Conservation (phyloP, 2,113 vertebrate species). For the Corythornis cristatus region DNA sequence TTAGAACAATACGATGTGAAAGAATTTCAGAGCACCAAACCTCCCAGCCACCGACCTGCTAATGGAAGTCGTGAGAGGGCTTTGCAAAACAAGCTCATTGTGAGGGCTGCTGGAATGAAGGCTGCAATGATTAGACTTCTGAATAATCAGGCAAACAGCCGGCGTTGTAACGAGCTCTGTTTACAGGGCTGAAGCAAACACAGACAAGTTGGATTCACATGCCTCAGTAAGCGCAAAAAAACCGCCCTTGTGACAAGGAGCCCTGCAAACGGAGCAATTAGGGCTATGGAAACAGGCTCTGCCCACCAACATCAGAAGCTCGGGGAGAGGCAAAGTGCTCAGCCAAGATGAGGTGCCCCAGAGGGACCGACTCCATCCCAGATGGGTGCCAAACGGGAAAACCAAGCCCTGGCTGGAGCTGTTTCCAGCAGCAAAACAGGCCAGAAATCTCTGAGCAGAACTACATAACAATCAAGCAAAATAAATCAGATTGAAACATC, state of each 20-base stretch:
- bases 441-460: background rate
- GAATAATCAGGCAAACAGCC: constrained; percentile 45
- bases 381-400: background rate
- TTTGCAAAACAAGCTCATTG: constrained; percentile 31
- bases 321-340: background rate
- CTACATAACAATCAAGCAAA: background rate
- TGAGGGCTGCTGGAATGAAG: background rate
- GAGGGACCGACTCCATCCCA: background rate
- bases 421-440: background rate
- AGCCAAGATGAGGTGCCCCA: background rate
- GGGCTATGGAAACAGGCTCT: constrained; percentile 36
- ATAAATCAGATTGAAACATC: background rate
- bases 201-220: constrained; percentile 47
- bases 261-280: constrained; percentile 42
- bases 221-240: constrained; percentile 56
- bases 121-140: background rate
- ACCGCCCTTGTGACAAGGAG: constrained; percentile 14
- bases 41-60: background rate
- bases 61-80: background rate
- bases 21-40: background rate
- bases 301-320: constrained; percentile 5
- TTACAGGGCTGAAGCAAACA: constrained; percentile 36
- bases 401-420: background rate
- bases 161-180: constrained; percentile 9
- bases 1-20: constrained; percentile 3